Evolutionary conservation across 2,797 vertebrate genomes (phyloP).

Genomic region (Zalophus californianus): DNA sequence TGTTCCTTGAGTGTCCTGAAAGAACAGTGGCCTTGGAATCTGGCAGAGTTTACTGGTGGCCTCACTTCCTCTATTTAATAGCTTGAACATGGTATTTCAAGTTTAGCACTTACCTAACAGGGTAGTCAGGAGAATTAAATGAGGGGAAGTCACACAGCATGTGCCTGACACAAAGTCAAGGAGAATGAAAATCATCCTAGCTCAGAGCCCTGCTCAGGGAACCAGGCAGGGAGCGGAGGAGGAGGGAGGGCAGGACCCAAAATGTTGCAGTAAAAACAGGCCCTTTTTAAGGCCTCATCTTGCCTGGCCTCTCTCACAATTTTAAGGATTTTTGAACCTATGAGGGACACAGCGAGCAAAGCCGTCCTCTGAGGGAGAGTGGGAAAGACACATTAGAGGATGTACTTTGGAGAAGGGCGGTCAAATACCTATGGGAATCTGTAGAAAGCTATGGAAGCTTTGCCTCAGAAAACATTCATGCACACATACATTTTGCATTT

Average conservation of each 20-base stretch:
- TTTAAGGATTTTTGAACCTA: neutral
- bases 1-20: neutral
- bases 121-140: neutral
- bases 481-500: neutral
- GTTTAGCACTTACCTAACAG: neutral
- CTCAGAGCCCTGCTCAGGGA: neutral
- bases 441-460: neutral
- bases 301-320: neutral
- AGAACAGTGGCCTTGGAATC: neutral
- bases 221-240: fast-evolving
- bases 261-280: neutral
- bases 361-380: neutral
- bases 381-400: neutral
- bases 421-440: neutral
- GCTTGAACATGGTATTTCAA: neutral
- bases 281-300: neutral
- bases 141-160: neutral
- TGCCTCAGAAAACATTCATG: neutral
- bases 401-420: neutral
- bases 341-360: neutral
- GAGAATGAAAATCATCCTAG: neutral
- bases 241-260: fast-evolving
- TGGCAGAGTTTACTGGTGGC: neutral
- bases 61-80: neutral
- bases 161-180: neutral